Evolutionary conservation across 1,140 invertebrate genomes (phyloP).

Genomic region (Drosophila sproati): DNA sequence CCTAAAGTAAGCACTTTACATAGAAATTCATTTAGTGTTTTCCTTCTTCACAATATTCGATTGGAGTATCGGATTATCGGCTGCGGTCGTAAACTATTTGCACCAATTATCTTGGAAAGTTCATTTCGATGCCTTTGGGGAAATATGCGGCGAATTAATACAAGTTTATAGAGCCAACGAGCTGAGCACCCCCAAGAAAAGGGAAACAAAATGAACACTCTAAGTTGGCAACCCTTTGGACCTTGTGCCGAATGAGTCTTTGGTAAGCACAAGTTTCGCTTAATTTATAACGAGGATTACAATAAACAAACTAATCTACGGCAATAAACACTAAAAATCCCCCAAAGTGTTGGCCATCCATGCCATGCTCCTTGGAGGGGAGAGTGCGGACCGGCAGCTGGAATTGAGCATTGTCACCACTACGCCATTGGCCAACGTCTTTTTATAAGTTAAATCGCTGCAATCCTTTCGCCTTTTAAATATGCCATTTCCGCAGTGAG

Average conservation of each 20-base stretch:
- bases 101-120: conserved; percentile 74
- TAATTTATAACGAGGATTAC: conserved; percentile 83
- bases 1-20: background rate
- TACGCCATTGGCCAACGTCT: conserved; percentile 32
- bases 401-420: conserved; percentile 17
- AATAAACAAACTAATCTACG: conserved; percentile 82
- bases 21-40: background rate
- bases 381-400: background rate
- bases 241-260: conserved; percentile 56
- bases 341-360: conserved; percentile 66
- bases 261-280: conserved; percentile 73
- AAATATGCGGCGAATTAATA: conserved; percentile 76
- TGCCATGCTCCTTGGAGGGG: conserved; percentile 2
- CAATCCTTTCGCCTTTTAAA: conserved; percentile 79
- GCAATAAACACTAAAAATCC: conserved; percentile 83
- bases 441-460: conserved; percentile 79
- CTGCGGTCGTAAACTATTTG: conserved; percentile 78
- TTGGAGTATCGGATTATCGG: conserved; percentile 54
- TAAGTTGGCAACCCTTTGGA: conserved; percentile 57
- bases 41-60: conserved; percentile 1
- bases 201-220: background rate
- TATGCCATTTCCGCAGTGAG: conserved; percentile 78
- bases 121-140: conserved; percentile 65
- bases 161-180: conserved; percentile 37
- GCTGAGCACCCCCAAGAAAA: background rate